A percentile compares a stretch with the other conserved stretches of the same genome.
phyloP scores from a whole-genome alignment of 2,797 vertebrate genomes.

The Helostoma temminkii region DNA sequence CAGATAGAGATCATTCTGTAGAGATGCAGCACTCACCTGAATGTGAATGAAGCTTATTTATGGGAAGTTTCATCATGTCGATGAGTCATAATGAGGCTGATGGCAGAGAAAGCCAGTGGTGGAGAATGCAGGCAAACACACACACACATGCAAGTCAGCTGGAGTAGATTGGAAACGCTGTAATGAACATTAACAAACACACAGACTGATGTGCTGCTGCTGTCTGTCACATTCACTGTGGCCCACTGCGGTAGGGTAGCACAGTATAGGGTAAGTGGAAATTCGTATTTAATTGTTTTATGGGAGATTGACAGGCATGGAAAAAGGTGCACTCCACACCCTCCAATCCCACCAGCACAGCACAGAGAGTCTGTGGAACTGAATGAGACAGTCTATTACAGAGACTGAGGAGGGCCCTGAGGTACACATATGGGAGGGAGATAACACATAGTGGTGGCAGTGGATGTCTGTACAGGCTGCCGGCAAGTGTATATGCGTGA shows the following conservation, averaged over 20 bases:
- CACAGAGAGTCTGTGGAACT: slow-evolving; percentile 71
- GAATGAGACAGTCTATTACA: slow-evolving; percentile 87
- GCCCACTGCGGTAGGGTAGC: slow-evolving; percentile 44
- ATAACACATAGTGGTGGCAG: slow-evolving; percentile 69
- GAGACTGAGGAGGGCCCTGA: slow-evolving; percentile 69
- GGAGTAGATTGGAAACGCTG: slow-evolving; percentile 5
- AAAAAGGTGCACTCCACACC: slow-evolving; percentile 17
- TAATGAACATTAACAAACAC: slow-evolving; percentile 54
- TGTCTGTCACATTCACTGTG: slow-evolving; percentile 58
- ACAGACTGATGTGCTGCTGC: slow-evolving; percentile 13
- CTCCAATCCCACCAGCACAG: slow-evolving; percentile 79
- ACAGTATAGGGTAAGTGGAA: slow-evolving; percentile 31
- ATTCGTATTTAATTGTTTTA: slow-evolving; percentile 85
- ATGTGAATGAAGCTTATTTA: slow-evolving; percentile 64
- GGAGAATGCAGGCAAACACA: neutral
- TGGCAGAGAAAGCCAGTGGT: slow-evolving; percentile 56
- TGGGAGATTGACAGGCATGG: slow-evolving; percentile 65
- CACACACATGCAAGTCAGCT: slow-evolving; percentile 19
- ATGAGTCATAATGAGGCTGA: slow-evolving; percentile 73
- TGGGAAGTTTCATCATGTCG: slow-evolving; percentile 42
- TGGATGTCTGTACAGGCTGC: slow-evolving; percentile 64
- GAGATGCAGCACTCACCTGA: slow-evolving; percentile 47
- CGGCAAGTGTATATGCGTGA: slow-evolving; percentile 64
- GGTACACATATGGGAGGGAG: slow-evolving; percentile 76
- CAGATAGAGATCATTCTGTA: slow-evolving; percentile 36